Conservation (phyloP, 2,113 vertebrate genomes). For the Climacteris rufus region DNA sequence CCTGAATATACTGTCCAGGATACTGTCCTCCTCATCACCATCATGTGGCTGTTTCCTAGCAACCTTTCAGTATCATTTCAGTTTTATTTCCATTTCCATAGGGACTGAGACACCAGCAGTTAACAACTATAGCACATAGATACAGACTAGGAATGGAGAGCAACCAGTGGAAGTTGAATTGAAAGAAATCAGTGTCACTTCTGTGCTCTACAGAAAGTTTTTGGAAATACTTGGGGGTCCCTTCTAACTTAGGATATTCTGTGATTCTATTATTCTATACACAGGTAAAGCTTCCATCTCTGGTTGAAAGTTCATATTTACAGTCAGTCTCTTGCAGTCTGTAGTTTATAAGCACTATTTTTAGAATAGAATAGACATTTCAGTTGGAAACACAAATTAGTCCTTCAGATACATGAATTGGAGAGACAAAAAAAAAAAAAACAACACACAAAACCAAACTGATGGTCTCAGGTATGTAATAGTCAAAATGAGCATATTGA, state of each 20-base stretch:
- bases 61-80: background rate
- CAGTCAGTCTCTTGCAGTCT: background rate
- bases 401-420: background rate
- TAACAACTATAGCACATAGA: background rate
- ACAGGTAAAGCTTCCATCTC: background rate
- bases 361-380: background rate
- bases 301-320: background rate
- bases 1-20: too few relatives aligned
- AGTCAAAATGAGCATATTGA: background rate
- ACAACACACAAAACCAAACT: background rate
- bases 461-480: background rate
- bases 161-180: background rate
- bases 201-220: background rate
- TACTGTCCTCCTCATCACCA: background rate
- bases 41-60: slow-evolving; percentile 30
- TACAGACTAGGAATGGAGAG: background rate
- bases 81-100: slow-evolving; percentile 1
- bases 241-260: background rate
- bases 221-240: background rate
- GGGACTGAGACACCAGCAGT: background rate
- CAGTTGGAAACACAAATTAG: background rate
- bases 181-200: background rate
- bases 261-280: background rate
- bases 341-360: background rate
- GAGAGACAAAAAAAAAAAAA: background rate